Conservation (phyloP, 2,113 vertebrate species). For the Mesocricetus auratus region DNA sequence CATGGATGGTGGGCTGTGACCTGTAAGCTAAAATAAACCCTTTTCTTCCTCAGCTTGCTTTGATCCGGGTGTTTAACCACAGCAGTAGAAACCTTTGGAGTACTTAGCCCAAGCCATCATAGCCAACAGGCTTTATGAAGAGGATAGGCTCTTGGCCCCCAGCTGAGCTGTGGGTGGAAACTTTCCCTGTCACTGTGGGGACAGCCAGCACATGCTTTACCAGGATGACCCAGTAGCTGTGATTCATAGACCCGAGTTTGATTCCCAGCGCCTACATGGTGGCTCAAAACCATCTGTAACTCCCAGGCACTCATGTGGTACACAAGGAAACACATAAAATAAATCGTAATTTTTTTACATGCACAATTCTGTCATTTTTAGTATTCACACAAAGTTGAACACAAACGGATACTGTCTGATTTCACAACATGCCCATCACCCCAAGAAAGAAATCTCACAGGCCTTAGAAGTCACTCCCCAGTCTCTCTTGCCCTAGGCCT, state of each 20-base stretch:
- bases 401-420: no score
- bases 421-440: not conserved
- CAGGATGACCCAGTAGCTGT: not conserved
- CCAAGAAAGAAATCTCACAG: not conserved
- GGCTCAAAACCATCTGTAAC: not conserved
- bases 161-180: not conserved
- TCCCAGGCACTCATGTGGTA: not conserved
- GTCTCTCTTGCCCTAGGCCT: not conserved
- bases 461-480: not conserved
- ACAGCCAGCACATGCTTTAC: fast-evolving
- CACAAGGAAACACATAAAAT: not conserved
- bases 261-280: not conserved
- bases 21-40: no score
- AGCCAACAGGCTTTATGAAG: not conserved
- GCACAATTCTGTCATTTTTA: not conserved
- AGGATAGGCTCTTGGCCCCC: fast-evolving
- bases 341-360: not conserved
- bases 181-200: not conserved
- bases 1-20: not conserved
- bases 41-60: not conserved
- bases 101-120: not conserved
- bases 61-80: not conserved
- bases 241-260: not conserved
- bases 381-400: not conserved
- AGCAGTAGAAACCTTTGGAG: not conserved